Evolutionary conservation across 2,888 invertebrate genomes (phyloP), one percentile per base, ranked within the genome.

Genomic region (Drosophila acutilabella): DNA sequence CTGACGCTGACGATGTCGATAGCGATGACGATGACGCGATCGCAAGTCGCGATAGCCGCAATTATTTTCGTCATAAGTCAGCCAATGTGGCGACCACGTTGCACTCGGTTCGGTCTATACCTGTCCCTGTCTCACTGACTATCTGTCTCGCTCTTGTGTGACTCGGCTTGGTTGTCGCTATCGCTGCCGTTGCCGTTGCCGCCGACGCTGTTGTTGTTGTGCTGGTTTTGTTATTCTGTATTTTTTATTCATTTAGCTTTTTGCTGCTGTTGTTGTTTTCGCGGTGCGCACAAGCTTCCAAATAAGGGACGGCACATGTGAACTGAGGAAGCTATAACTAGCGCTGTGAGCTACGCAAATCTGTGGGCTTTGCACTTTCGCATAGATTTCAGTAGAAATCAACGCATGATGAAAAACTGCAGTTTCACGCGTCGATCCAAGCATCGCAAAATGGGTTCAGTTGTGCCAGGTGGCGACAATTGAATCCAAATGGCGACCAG

Each of bases 251-350:
- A 57, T 53, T 56, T 56, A 5, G 36, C 4, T 44, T 52, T 58
- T 51, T 41, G 38, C 6, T 30, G 30, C 30, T 30, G 30, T 30
- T 30, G 48, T 66, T 14, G 48, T 33, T 41, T 53, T 71, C 56
- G 14, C 47, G 36, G 57, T 80, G 81, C 70, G 75, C 85, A 79
- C 81, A 91, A 91, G 90, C 91, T 92, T 91, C 92, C 92, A 91
- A 92, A 92, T 92, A 92, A 92, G 92, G 92, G 89, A 84, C 89
- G 88, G 90, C 92, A 92, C 90, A 92, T 92, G 92, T 91, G 91
- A 91, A 90, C 86, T 91, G 87, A 90, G 89, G 91, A 90, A 90
- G 90, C 91, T 84, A 90, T 92, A 91, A 91, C 91, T 89, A 86
- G 82, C 87, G 88, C 88, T 90, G 78, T 77, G 82, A 81, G 88